phyloP scores from a whole-genome alignment of 2,113 vertebrate species.

The Acanthisitta chloris region DNA sequence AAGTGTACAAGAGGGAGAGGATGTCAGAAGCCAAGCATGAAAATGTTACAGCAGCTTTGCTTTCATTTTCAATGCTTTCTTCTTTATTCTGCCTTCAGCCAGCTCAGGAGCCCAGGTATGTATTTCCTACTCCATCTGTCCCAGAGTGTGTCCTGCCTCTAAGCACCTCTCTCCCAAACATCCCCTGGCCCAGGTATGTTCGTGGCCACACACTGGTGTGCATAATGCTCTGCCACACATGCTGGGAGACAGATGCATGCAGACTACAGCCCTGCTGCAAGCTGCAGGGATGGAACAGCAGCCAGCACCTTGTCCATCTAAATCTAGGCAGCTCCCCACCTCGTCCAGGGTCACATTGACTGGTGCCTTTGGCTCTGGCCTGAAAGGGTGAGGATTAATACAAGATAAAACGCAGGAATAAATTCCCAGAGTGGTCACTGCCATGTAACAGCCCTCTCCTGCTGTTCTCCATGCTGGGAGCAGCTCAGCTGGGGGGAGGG shows the following conservation, averaged over 20 bases:
- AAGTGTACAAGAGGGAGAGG: background rate
- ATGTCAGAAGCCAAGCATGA: conserved; percentile 49
- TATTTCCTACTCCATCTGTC: background rate
- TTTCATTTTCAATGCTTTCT: conserved; percentile 45
- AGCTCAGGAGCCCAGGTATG: background rate
- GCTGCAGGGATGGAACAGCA: background rate
- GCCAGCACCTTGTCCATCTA: rapidly evolving
- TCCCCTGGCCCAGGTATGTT: background rate
- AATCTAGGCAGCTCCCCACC: background rate
- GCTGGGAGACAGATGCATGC: background rate
- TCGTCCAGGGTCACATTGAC: rapidly evolving
- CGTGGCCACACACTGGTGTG: rapidly evolving
- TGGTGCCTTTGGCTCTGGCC: background rate
- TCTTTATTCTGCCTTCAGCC: background rate
- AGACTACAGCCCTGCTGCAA: background rate
- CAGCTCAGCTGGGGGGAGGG: background rate
- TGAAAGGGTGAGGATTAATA: background rate
- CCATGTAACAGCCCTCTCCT: rapidly evolving
- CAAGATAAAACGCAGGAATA: background rate
- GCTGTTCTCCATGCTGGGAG: rapidly evolving
- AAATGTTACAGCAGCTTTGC: conserved; percentile 43
- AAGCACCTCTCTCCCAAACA: background rate
- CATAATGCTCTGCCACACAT: background rate
- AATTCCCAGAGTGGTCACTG: background rate
- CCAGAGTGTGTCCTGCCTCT: background rate